Base-by-base conservation (phyloP, 1,140 invertebrate species). In the Tetranychus cinnabarinus region DNA sequence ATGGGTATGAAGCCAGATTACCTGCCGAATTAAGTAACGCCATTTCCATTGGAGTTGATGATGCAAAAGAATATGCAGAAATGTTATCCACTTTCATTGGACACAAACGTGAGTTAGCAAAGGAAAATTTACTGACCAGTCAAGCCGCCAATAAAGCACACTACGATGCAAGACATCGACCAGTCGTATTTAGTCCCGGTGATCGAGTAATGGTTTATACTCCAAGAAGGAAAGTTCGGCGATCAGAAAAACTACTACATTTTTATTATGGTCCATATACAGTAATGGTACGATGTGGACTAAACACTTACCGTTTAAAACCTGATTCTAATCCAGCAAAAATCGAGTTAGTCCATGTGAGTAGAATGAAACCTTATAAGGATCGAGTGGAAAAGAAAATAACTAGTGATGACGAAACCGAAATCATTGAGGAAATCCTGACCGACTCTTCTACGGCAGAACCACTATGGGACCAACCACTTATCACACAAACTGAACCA, bases 1-100 rank as follows among this genome's bases (percentile, higher is more conserved):
- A 68, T 61, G 69, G 69, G 35, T n/a, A 62, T 35, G 61, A 69
- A 58, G 60, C 66, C 15, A 52, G 47, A 42, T 39, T 59, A 7
- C 48, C 42, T 1, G 7, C 55, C 8, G 63, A 62, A n/a, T 15
- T 56, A 3, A 23, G 10, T 37, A 46, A 58, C n/a, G 12, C 2
- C 2, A 23, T 2, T 2, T 23, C 13, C 1, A 2, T 42, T 3
- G 56, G 56, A 3, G 33, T 46, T 46, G 13, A 33, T 1, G n/a
- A 36, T 13, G n/a, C 34, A 2, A 12, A 37, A 3, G 1, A 13
- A 2, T 58, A 58, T 37, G 5, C 15, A 7, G 31, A 36, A 39
- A 7, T 58, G 36, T 10, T 58, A 2, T 13, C 33, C 33, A 42
- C 4, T 39, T n/a, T 10, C 39, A 34, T 58, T 15, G 13, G 33